These are phyloP conservation scores for Thinocorus orbignyianus DNA, from an alignment of 2,113 vertebrate species.

Conservation along the genomic window DNA sequence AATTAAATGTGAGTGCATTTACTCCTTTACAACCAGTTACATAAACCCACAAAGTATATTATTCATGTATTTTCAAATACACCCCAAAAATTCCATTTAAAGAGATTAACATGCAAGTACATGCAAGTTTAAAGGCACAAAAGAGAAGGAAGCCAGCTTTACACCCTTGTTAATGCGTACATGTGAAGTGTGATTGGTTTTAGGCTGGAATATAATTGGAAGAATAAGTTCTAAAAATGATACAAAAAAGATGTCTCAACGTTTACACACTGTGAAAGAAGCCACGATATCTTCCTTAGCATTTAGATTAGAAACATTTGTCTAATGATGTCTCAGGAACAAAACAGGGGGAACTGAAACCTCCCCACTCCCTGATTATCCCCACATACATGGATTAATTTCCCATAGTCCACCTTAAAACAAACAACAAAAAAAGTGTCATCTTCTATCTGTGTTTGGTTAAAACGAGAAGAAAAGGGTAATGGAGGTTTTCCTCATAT, in stretches of 20 bases:
- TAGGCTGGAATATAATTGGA: neutral
- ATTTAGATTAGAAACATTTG: neutral
- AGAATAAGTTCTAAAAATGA: neutral
- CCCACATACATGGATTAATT: neutral
- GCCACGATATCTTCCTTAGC: neutral
- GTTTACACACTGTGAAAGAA: neutral
- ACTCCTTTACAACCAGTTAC: slow-evolving; percentile 10
- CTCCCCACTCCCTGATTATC: neutral
- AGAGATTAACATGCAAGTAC: neutral
- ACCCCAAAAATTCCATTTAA: slow-evolving; percentile 11
- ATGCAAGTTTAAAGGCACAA: slow-evolving; percentile 18
- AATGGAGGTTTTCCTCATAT: slow-evolving; percentile 96
- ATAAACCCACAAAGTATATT: neutral
- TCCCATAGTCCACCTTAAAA: slow-evolving; percentile 6
- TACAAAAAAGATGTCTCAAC: neutral
- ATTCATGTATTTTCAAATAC: slow-evolving; percentile 15
- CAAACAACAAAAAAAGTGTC: neutral
- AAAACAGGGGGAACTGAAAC: neutral
- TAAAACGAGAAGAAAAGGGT: slow-evolving; percentile 89
- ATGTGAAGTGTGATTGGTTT: neutral
- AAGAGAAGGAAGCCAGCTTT: neutral
- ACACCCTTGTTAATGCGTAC: neutral
- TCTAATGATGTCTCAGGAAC: neutral
- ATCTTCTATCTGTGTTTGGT: slow-evolving; percentile 77
- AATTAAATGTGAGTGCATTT: slow-evolving; percentile 19